These are phyloP conservation scores for Rhinatrema bivittatum DNA, from an alignment of 2,797 vertebrate genomes.

Conservation along the genomic window DNA sequence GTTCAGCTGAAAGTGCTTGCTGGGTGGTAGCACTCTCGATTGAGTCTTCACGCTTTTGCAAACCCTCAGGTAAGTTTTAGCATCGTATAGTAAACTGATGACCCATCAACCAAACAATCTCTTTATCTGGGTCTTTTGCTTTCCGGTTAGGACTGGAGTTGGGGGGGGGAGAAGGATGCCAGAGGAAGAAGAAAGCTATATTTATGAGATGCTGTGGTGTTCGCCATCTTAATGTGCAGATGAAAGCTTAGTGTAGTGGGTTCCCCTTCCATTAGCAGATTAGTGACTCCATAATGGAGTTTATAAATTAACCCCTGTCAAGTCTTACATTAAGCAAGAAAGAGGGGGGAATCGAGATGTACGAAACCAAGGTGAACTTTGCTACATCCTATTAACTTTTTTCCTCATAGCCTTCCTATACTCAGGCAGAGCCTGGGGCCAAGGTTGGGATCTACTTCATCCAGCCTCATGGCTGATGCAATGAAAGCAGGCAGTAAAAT, in stretches of 20 bases:
- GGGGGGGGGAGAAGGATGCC: not conserved
- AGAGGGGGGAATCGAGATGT: not conserved
- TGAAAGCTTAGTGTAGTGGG: conserved; percentile 3
- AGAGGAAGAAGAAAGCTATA: not conserved
- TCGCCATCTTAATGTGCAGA: conserved; percentile 6
- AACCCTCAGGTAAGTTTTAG: too few species aligned
- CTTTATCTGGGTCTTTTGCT: too few species aligned
- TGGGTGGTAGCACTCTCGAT: too few species aligned
- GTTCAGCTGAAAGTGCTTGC: too few species aligned
- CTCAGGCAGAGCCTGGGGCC: too few species aligned
- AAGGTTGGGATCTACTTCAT: too few species aligned
- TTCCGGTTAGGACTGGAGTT: too few species aligned
- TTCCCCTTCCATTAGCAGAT: conserved; percentile 14
- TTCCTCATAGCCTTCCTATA: not conserved
- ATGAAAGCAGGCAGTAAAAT: too few species aligned
- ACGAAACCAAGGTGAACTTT: not conserved
- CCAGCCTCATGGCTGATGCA: too few species aligned
- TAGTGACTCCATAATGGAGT: conserved; percentile 17
- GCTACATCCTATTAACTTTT: not conserved
- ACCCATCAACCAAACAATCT: too few species aligned
- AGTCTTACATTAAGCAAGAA: not conserved
- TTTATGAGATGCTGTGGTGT: conserved; percentile 9
- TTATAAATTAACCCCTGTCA: conserved; percentile 16
- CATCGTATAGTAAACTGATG: too few species aligned
- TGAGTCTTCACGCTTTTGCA: too few species aligned